Base-by-base conservation (phyloP, 2,888 invertebrate genomes). In the Rotaria macrura region DNA sequence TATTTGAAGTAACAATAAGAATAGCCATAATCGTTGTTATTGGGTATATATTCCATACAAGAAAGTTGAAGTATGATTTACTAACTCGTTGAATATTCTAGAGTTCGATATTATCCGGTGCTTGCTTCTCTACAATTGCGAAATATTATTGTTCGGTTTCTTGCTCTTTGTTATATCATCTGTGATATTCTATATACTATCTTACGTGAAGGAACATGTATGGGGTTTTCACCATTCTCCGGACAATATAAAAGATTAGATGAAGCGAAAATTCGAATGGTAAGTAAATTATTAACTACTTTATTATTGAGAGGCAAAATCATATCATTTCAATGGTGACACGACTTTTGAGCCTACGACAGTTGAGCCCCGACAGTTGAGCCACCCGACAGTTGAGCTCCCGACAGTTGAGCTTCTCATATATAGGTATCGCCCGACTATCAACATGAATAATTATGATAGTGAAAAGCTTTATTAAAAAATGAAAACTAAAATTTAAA, bases 71-170 rank as follows among this genome's bases (percentile, higher is more conserved):
- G 3, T 49, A 17, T 49, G 4, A 3, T 49, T 49, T 49, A 1
- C 17, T 49, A 49, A 49, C 14, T 47, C 17, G 14, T 49, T 49
- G 17, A 17, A 4, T 49, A 17, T 4, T 49, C 14, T 49, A 49
- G 49, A 29, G 10, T 84, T 38, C 84, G 84, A 17, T 84, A 84
- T 84, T 84, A 84, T 84, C 84, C 74, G n/a, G 74, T 79, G 10
- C 43, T 79, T 38, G 74, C 74, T 43, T 79, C 74, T 25, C 10
- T 79, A 29, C 84, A 84, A 84, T 84, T 84, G 40, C 52, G 52
- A 84, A 84, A 52, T 84, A 34, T 84, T 17, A 10, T 52, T 49
- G 38, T 2, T 49, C 49, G 52, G 29, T n/a, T n/a, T 34, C 12
- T 84, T 4, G 2, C 34, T 6, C 52, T 29, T 14, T 9, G 49